phyloP scores from a whole-genome alignment of 2,797 vertebrate genomes.

The Steatocranus sp. region DNA sequence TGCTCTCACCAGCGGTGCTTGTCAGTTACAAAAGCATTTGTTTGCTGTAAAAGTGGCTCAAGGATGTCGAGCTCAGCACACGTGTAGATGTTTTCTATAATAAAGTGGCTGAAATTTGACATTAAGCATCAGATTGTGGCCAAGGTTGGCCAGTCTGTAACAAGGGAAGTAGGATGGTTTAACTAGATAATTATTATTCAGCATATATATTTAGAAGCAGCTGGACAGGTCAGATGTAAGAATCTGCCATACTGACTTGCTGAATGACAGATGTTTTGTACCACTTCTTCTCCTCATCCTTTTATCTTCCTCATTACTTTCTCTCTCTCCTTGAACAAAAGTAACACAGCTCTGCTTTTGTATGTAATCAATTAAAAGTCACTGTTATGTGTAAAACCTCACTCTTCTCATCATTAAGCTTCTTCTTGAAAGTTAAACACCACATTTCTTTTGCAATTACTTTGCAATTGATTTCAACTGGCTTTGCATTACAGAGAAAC shows the following conservation, averaged over 20 bases:
- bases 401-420: not conserved
- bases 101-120: not conserved
- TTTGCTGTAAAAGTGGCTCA: conserved; percentile 13
- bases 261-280: not conserved
- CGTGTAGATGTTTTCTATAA: not conserved
- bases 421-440: not conserved
- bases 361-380: not conserved
- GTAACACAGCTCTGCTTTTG: not conserved
- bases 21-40: not conserved
- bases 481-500: not conserved
- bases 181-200: not conserved
- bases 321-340: not conserved
- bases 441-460: not conserved
- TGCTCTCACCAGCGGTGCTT: not conserved
- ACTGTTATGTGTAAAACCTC: not conserved
- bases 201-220: not conserved
- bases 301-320: fast-evolving
- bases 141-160: not conserved
- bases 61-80: not conserved
- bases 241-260: not conserved
- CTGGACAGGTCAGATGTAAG: not conserved
- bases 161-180: not conserved
- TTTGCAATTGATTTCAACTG: not conserved
- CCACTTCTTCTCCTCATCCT: not conserved
- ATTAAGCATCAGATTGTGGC: not conserved